Base-by-base conservation (phyloP, 2,888 invertebrate genomes). In the Diaprepes abbreviatus region DNA sequence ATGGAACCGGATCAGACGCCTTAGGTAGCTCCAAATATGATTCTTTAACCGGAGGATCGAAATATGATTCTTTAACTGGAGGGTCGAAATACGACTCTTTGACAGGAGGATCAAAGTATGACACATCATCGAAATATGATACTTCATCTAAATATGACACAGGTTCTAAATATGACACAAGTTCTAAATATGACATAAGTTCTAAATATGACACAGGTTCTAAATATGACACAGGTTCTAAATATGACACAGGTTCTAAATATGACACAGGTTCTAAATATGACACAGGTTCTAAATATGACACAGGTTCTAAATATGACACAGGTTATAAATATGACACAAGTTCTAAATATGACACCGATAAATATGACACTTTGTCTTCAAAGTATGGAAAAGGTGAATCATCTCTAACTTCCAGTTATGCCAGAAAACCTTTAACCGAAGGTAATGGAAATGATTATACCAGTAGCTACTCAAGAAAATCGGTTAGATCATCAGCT, bases 401-500 rank as follows among this genome's bases (percentile, higher is more conserved):
- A n/a, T 65, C 76, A 9, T 72, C 71, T 7, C 36, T 77, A 38
- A 70, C 72, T 2, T 77, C 78, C 1, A 75, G 74, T 55, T 78
- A 79, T 35, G 57, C 74, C 3, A 73, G 76, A 68, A 74, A 75
- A 70, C 74, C 77, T 0, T 38, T 73, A 21, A 69, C 50, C 7
- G 74, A 74, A 10, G 54, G 55, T n/a, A 72, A 69, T n/a, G 75
- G 77, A 52, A 74, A 74, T 38, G 75, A 76, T 48, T 71, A 75
- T 40, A 63, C 50, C 5, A 48, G 38, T 33, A 65, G 70, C 19
- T 72, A 72, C 55, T 77, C 73, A 40, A 75, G 74, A 40, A 76
- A 67, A 57, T 73, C 76, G 0, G 68, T 60, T 52, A 65, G 73
- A 55, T 68, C 74, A 10, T 71, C 76, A 31, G 65, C 72, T 43